Evolutionary conservation across 2,888 invertebrate genomes (phyloP).

Genomic region (Drosophila lutescens): DNA sequence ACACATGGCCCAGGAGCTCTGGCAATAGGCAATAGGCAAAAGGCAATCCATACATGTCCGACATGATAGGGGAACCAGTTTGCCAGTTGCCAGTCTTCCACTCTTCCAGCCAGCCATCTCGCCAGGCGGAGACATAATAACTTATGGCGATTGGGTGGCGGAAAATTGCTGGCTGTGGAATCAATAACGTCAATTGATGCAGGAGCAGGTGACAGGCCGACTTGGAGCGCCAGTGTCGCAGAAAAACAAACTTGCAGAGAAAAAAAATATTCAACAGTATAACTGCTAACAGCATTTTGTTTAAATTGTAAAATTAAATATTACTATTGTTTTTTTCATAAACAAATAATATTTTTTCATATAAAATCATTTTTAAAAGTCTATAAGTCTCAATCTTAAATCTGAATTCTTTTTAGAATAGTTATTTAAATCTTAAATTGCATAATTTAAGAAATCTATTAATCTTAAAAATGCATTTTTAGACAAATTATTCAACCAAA

Average conservation of each 20-base stretch:
- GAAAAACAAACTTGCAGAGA: conserved; percentile 18
- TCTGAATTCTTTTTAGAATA: no score
- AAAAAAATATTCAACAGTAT: background rate
- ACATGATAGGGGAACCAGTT: conserved; percentile 62
- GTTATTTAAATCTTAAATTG: no score
- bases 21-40: conserved; percentile 55
- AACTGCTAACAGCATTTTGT: no score
- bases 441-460: no score
- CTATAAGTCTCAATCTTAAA: no score
- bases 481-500: no score
- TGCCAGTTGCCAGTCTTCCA: conserved; percentile 21
- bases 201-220: conserved; percentile 64
- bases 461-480: no score
- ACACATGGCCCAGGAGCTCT: conserved; percentile 41
- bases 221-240: conserved; percentile 18
- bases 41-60: conserved; percentile 71
- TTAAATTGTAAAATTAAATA: no score
- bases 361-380: no score
- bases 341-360: no score
- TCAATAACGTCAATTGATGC: conserved; percentile 73
- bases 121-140: conserved; percentile 67
- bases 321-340: no score
- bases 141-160: conserved; percentile 74
- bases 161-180: conserved; percentile 71
- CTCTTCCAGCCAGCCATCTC: conserved; percentile 8